phyloP scores from a whole-genome alignment of 2,888 invertebrate species.

The Machimus rusticus region DNA sequence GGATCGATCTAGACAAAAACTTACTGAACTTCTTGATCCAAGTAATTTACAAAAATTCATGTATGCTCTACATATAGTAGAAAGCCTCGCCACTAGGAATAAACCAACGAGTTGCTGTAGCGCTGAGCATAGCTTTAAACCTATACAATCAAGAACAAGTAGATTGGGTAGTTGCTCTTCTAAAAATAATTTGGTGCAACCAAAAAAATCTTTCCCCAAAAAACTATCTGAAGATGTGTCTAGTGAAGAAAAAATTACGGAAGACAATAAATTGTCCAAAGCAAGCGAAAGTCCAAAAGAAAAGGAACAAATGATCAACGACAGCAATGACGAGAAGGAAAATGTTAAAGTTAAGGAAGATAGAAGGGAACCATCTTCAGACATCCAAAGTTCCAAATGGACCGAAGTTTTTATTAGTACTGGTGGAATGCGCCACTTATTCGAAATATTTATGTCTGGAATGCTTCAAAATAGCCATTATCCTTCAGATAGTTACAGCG shows the following conservation, averaged over 20 bases:
- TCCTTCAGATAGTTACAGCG: constrained; percentile 65
- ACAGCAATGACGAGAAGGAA: constrained; percentile 46
- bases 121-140: constrained; percentile 39
- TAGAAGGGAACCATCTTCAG: constrained; percentile 43
- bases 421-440: constrained; percentile 86
- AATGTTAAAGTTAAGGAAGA: constrained; percentile 41
- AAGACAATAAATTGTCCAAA: constrained; percentile 33
- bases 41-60: constrained; percentile 91
- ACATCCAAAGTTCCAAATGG: constrained; percentile 66
- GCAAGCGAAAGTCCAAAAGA: background rate
- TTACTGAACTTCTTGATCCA: constrained; percentile 83
- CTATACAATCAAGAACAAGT: constrained; percentile 50
- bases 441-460: constrained; percentile 91
- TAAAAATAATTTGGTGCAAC: constrained; percentile 31
- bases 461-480: constrained; percentile 80
- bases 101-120: constrained; percentile 45
- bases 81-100: constrained; percentile 66
- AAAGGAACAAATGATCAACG: constrained; percentile 14
- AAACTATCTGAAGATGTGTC: constrained; percentile 46
- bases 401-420: constrained; percentile 82
- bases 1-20: constrained; percentile 59
- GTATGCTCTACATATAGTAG: constrained; percentile 93
- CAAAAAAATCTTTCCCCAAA: constrained; percentile 46
- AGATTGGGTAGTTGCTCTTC: constrained; percentile 45
- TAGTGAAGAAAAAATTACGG: constrained; percentile 48